Evolutionary conservation across 2,113 vertebrate genomes (phyloP), one percentile per base, ranked within the genome.

Genomic region (Chiloscyllium plagiosum): DNA sequence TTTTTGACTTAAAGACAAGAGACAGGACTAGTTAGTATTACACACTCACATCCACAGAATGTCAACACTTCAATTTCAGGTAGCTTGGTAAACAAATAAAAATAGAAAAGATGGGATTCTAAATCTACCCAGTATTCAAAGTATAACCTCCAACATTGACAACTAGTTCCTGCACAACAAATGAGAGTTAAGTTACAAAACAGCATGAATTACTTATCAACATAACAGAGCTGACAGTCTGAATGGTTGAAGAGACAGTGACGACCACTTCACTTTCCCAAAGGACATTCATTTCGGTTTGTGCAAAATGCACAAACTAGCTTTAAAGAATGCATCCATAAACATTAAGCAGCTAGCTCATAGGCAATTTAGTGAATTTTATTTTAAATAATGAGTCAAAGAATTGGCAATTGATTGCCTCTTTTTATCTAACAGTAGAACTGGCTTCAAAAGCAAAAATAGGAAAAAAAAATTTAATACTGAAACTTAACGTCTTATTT

Each of bases 1-100:
- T 98, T 96, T 98, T 98, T 0, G 98, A 98, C 99, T 99, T 96
- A 78, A 10, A 56, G 42, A 17, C 42, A 80, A 80, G 20, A 61
- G 22, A 61, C 12, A 92, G 15, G 61, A 66, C 61, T 33, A 42
- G 50, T 72, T 26, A 72, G 69, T 37, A 72, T 13, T 50, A 95
- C 5, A 94, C 20, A 70, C 42, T 52, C 68, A 20, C 61, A 10
- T 68, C 29, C 37, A 68, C n/a, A 94, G 65, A 68, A 24, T 37
- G 56, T 13, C 68, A 70, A 50, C n/a, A 56, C 33, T 61, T 56
- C 22, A 4, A 85, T 37, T 86, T 83, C 66, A 96, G 42, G 68
- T 33, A 66, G 24, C 0, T 86, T n/a, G 42, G 68, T 2, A 66
- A 95, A 52, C 69, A 50, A 37, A 66, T 93, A 33, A n/a, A 89